phyloP scores from a whole-genome alignment of 2,797 vertebrate genomes.

The Bovichtus variegatus region DNA sequence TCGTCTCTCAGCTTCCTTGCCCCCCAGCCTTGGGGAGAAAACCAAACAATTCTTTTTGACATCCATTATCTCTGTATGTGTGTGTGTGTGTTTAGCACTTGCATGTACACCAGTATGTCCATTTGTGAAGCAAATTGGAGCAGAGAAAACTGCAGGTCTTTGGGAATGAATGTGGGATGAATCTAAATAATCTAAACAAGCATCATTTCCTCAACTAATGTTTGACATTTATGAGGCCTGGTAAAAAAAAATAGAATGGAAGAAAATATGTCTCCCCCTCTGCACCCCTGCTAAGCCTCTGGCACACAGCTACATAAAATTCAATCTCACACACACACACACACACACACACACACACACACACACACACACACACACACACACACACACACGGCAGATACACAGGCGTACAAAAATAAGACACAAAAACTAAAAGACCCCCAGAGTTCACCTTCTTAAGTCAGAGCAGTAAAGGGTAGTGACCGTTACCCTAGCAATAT shows the following conservation, averaged over 20 bases:
- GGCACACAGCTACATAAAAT: conserved; percentile 10
- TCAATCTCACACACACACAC: conserved; percentile 8
- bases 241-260: conserved; percentile 21
- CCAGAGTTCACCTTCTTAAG: not conserved
- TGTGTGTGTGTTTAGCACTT: conserved; percentile 4
- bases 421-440: not conserved
- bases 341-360: not conserved
- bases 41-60: conserved; percentile 60
- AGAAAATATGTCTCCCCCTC: conserved; percentile 4
- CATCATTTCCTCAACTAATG: conserved; percentile 40
- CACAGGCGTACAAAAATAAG: too few relatives aligned
- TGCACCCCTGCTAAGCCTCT: conserved; percentile 14
- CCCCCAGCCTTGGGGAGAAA: conserved; percentile 38
- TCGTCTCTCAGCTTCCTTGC: conserved; percentile 36
- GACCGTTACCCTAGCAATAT: not conserved
- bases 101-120: conserved; percentile 36
- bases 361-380: too few relatives aligned
- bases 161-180: conserved; percentile 53
- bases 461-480: not conserved
- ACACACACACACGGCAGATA: too few relatives aligned
- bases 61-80: conserved; percentile 45
- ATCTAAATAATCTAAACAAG: conserved; percentile 69
- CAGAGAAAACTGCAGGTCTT: conserved; percentile 40
- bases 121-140: conserved; percentile 63
- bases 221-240: conserved; percentile 56